phyloP scores from a whole-genome alignment of 2,888 invertebrate species.

The Tuta absoluta region DNA sequence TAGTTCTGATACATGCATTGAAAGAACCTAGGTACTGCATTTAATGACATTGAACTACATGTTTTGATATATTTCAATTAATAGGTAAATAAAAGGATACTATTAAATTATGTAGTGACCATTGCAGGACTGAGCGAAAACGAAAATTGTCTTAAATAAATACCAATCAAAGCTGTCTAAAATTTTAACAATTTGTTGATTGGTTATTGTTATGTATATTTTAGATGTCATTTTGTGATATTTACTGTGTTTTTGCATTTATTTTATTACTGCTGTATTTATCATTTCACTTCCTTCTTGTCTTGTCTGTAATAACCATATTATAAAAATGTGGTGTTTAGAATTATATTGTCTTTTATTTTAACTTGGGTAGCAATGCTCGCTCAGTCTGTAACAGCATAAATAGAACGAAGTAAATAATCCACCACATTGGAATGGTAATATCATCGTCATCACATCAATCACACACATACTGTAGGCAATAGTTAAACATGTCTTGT shows the following conservation, averaged over 20 bases:
- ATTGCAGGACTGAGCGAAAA: slow-evolving; percentile 28
- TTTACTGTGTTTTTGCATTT: slow-evolving; percentile 29
- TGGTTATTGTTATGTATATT: slow-evolving; percentile 24
- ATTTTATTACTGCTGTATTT: slow-evolving; percentile 29
- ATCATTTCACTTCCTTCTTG: slow-evolving; percentile 26
- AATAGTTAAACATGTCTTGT: slow-evolving; percentile 18
- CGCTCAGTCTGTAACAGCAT: slow-evolving; percentile 33
- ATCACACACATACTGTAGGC: slow-evolving; percentile 14
- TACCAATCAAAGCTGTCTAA: background rate
- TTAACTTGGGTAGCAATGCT: slow-evolving; percentile 26
- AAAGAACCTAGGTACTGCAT: slow-evolving; percentile 30
- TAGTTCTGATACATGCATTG: slow-evolving; percentile 29
- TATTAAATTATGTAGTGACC: background rate
- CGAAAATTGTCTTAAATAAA: background rate
- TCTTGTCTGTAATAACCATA: slow-evolving; percentile 29
- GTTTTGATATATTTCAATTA: background rate
- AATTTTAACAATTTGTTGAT: slow-evolving; percentile 7
- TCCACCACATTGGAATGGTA: slow-evolving; percentile 7
- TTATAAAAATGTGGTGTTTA: slow-evolving; percentile 9
- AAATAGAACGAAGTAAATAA: slow-evolving; percentile 6
- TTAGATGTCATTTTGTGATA: slow-evolving; percentile 24
- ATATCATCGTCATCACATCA: slow-evolving; percentile 9
- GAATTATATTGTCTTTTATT: slow-evolving; percentile 7
- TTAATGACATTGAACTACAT: slow-evolving; percentile 30
- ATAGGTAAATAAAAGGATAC: background rate